Conservation (phyloP, 2,797 vertebrate genomes). For the Sebastes diploproa region DNA sequence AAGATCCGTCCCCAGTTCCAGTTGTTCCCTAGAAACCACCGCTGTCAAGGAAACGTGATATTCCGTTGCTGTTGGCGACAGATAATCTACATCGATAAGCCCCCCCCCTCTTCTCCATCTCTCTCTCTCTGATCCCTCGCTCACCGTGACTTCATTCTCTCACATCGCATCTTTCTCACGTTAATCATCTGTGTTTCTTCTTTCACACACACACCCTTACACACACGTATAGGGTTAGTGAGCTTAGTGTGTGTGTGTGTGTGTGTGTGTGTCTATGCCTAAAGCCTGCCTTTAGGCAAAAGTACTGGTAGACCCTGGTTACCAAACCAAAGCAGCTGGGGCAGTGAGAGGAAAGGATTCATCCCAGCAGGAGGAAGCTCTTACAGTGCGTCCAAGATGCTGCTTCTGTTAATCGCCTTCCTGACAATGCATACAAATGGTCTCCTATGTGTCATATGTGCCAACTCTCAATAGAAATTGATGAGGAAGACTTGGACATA, state of each 20-base stretch:
- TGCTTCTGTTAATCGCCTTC: not conserved
- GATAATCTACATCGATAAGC: slow-evolving; percentile 29
- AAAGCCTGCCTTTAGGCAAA: slow-evolving; percentile 35
- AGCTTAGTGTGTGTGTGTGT: not conserved
- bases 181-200: slow-evolving; percentile 21
- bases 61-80: slow-evolving; percentile 9
- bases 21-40: not conserved
- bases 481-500: not conserved
- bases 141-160: slow-evolving; percentile 25
- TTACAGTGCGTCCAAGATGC: not conserved
- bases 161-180: slow-evolving; percentile 47
- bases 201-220: not conserved
- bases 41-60: slow-evolving; percentile 3
- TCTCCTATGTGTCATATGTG: not conserved
- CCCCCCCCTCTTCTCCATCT: not conserved
- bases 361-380: slow-evolving; percentile 2
- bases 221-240: slow-evolving; percentile 8
- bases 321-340: slow-evolving; percentile 26
- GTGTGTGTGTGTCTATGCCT: not conserved
- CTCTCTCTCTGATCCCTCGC: slow-evolving; percentile 25
- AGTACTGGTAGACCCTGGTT: slow-evolving; percentile 12
- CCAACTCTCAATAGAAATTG: not conserved
- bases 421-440: not conserved
- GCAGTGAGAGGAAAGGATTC: slow-evolving; percentile 10
- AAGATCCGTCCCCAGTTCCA: not conserved